Evolutionary conservation across 2,113 vertebrate genomes (phyloP), one percentile per base, ranked within the genome.

Genomic region (Campylomormyrus numenius): DNA sequence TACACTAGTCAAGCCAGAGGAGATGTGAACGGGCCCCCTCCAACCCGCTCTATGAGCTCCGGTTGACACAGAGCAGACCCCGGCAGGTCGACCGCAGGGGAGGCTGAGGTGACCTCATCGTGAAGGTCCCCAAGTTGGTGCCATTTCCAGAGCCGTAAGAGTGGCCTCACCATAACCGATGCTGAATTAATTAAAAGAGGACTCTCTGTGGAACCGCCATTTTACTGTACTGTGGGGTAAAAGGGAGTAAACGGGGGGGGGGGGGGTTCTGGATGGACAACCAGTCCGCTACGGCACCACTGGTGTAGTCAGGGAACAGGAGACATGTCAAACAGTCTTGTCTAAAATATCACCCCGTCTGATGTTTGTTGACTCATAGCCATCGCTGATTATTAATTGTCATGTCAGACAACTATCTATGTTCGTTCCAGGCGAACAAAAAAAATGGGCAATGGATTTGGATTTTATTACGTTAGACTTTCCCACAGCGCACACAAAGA

Each of bases 11-110:
- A 92, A 91, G 90, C 10, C 66, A 90, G 88, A 90, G 89, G 52
- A 39, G 49, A 90, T 90, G 85, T 90, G 89, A 90, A 91, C 88
- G 89, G 90, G 90, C 66, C 91, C 92, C 90, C 91, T 94, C 92
- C 94, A 93, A 94, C 95, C 95, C 93, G 93, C 94, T 94, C 92
- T 95, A 92, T 91, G 92, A 88, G 91, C 91, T 83, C 92, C 94
- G 95, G 93, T 94, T 95, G 93, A 94, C 90, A 94, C 91, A 94
- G 77, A 15, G 56, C 85, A 88, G 91, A 90, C 92, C 90, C 91
- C 91, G 90, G 91, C 91, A 92, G 91, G 77, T 21, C 42, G 77
- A 83, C 77, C 17, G 4, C 35, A 19, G 39, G 17, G 80, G 39
- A 8, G 7, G 80, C 19, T 85, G 83, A n/a, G 21, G 42, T 48